A percentile compares a stretch with the other conserved stretches of the same genome.
Evolutionary conservation across 2,113 vertebrate genomes (phyloP).

Genomic region (Phalacrocorax brasilianus): DNA sequence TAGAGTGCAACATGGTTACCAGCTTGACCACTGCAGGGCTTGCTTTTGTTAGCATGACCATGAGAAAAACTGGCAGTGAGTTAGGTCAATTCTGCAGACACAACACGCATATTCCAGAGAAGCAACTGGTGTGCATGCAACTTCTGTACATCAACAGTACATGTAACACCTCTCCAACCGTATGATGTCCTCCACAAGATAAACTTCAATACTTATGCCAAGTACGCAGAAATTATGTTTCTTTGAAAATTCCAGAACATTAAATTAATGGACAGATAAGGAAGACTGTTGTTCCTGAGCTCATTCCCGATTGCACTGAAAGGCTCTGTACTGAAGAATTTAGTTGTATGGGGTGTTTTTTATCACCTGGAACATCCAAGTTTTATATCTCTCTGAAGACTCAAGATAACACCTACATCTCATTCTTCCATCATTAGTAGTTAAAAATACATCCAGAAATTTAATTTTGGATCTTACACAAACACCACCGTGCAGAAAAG

Average conservation of each 20-base stretch:
- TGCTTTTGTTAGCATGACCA: fast-evolving
- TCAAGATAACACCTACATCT: too few species aligned
- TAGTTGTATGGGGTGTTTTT: not conserved
- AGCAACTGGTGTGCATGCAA: fast-evolving
- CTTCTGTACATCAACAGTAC: too few species aligned
- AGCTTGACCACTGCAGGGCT: too few species aligned
- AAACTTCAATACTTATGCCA: too few species aligned
- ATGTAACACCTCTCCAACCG: fast-evolving
- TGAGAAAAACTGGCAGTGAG: not conserved
- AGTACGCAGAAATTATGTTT: not conserved
- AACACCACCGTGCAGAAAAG: fast-evolving
- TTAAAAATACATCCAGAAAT: not conserved
- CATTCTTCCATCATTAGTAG: fast-evolving
- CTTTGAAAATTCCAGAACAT: not conserved
- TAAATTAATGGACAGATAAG: not conserved
- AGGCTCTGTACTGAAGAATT: not conserved
- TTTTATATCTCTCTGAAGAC: not conserved
- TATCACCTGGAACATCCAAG: not conserved
- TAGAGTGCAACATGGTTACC: fast-evolving
- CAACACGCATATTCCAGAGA: not conserved
- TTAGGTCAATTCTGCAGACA: too few species aligned
- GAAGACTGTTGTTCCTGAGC: not conserved
- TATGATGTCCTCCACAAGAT: too few species aligned
- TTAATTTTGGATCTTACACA: not conserved
- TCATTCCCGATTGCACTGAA: not conserved